Conservation (phyloP, 2,888 invertebrate species). For the Eutolmus rufibarbis region DNA sequence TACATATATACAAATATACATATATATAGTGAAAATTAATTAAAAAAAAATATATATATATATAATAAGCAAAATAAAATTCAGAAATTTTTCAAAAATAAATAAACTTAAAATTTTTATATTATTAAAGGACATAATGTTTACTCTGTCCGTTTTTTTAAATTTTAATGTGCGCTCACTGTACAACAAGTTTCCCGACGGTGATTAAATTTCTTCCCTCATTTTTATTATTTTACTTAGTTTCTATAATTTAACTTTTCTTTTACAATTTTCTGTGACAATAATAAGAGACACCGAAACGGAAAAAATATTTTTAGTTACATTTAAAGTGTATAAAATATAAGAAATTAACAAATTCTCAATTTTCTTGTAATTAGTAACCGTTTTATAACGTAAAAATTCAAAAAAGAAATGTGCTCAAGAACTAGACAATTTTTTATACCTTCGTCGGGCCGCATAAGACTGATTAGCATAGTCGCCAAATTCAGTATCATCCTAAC, state of each 20-base stretch:
- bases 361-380: background rate
- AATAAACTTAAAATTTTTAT: background rate
- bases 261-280: background rate
- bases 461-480: conserved; percentile 25
- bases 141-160: background rate
- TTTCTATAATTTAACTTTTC: background rate
- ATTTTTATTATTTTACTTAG: background rate
- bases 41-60: background rate
- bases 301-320: background rate
- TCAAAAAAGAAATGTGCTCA: conserved; percentile 7
- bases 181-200: conserved; percentile 19
- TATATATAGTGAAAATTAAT: background rate
- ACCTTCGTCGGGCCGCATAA: background rate
- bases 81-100: background rate
- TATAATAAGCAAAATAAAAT: background rate
- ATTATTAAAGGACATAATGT: background rate
- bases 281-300: background rate
- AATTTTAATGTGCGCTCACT: background rate
- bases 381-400: background rate
- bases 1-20: background rate
- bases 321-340: too few relatives aligned
- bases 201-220: background rate
- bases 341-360: too few relatives aligned
- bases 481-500: background rate
- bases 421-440: background rate